Evolutionary conservation across 2,113 vertebrate genomes (phyloP).

Genomic region (Ceyx margarethae): DNA sequence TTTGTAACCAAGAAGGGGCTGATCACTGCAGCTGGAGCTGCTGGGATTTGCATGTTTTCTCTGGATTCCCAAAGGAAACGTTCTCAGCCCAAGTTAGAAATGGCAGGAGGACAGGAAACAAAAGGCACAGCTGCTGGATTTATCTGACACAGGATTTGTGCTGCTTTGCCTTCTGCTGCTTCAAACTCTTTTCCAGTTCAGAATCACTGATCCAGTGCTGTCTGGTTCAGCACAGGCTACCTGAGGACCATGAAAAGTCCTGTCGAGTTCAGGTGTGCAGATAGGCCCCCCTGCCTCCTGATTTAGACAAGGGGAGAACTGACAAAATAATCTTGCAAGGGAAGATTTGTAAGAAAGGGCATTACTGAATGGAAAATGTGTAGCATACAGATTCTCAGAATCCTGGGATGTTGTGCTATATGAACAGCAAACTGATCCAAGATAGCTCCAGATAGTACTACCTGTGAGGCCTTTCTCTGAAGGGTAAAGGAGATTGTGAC

Average conservation of each 20-base stretch:
- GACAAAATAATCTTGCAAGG: neutral
- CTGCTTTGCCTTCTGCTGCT: neutral
- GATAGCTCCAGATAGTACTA: neutral
- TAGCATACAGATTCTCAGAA: neutral
- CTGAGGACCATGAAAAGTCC: neutral
- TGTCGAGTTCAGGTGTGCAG: neutral
- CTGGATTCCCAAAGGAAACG: slow-evolving; percentile 48
- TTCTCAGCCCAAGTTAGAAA: slow-evolving; percentile 43
- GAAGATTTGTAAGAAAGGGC: neutral
- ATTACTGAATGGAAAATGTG: neutral
- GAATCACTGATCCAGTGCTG: neutral
- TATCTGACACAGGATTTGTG: neutral
- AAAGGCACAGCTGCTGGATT: neutral
- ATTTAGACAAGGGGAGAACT: neutral
- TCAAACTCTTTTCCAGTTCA: neutral
- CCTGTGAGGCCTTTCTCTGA: neutral
- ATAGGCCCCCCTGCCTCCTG: neutral
- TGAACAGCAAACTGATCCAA: neutral
- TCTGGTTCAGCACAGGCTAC: neutral
- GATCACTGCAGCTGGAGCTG: slow-evolving; percentile 31
- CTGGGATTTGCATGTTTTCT: slow-evolving; percentile 44
- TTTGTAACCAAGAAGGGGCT: slow-evolving; percentile 16
- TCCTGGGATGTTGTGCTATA: neutral
- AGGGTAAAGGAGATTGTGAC: neutral
- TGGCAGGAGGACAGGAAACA: slow-evolving; percentile 30